Conservation (phyloP, 2,888 invertebrate species). For the Bhutanitis thaidina region DNA sequence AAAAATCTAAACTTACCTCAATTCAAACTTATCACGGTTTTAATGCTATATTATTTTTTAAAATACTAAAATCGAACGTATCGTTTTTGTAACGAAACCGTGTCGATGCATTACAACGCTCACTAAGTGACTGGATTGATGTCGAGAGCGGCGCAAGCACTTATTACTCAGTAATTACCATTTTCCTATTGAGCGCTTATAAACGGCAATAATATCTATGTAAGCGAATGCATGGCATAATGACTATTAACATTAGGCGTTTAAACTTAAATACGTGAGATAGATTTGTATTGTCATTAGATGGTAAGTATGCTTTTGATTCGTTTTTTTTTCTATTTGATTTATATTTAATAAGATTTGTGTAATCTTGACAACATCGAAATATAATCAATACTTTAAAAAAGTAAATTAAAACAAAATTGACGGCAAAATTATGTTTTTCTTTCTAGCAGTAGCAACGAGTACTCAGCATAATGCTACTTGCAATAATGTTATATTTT, state of each 20-base stretch:
- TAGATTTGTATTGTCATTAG: no score
- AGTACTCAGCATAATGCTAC: no score
- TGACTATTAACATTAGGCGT: background rate
- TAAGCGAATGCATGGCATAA: background rate
- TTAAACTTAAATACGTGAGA: background rate
- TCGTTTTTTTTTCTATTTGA: no score
- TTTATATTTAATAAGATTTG: no score
- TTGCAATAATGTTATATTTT: no score
- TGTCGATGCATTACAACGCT: constrained; percentile 12
- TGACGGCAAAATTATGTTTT: no score
- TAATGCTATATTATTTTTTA: background rate
- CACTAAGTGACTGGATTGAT: constrained; percentile 13
- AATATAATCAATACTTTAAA: no score
- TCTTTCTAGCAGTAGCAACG: no score
- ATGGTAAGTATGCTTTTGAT: no score
- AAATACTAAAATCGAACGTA: background rate
- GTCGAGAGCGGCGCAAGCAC: constrained; percentile 5
- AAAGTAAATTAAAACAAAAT: no score
- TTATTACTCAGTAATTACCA: constrained; percentile 8
- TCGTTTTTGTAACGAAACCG: background rate
- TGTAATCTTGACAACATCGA: no score
- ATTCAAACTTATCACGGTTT: background rate
- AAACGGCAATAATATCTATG: background rate
- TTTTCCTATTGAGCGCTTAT: constrained; percentile 10
- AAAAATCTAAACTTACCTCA: constrained; percentile 3